A percentile compares a stretch with the other conserved stretches of the same genome.
phyloP scores from a whole-genome alignment of 2,797 vertebrate species.

The Centroberyx gerrardi region DNA sequence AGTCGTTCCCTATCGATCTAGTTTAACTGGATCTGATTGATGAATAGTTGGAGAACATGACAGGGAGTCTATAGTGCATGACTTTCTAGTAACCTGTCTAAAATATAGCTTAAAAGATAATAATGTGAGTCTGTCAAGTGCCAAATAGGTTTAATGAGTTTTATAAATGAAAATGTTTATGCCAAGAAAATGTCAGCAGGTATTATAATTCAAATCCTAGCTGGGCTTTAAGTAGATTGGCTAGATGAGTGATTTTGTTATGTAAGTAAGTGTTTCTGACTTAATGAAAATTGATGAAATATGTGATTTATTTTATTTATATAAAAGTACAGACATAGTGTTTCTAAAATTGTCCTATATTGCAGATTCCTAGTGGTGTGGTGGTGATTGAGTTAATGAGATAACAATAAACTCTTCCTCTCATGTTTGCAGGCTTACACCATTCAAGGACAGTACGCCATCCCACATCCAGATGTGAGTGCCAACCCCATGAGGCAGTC shows the following conservation, averaged over 20 bases:
- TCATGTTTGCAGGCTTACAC: slow-evolving; percentile 92
- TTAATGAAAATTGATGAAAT: no score
- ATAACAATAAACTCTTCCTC: slow-evolving; percentile 52
- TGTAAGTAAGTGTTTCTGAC: no score
- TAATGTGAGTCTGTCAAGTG: background rate
- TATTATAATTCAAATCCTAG: no score
- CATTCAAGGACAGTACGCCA: slow-evolving; percentile 99
- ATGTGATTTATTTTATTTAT: background rate
- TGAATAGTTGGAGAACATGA: slow-evolving; percentile 57
- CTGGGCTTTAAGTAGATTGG: no score
- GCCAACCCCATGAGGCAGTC: slow-evolving; percentile 53
- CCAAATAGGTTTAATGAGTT: no score
- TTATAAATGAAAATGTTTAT: no score
- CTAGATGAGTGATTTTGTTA: no score
- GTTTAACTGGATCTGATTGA: slow-evolving; percentile 84
- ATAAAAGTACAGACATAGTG: background rate
- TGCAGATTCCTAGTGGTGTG: background rate
- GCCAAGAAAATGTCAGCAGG: no score
- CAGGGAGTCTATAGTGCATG: slow-evolving; percentile 61
- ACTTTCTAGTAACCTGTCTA: background rate
- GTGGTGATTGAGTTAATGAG: background rate
- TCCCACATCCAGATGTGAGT: slow-evolving; percentile 99
- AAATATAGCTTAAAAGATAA: slow-evolving; percentile 5
- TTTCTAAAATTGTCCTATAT: no score
- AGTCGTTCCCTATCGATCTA: slow-evolving; percentile 69